Evolutionary conservation across 2,113 vertebrate genomes (phyloP), one percentile per base, ranked within the genome.

Genomic region (Pogonocichla stellata): DNA sequence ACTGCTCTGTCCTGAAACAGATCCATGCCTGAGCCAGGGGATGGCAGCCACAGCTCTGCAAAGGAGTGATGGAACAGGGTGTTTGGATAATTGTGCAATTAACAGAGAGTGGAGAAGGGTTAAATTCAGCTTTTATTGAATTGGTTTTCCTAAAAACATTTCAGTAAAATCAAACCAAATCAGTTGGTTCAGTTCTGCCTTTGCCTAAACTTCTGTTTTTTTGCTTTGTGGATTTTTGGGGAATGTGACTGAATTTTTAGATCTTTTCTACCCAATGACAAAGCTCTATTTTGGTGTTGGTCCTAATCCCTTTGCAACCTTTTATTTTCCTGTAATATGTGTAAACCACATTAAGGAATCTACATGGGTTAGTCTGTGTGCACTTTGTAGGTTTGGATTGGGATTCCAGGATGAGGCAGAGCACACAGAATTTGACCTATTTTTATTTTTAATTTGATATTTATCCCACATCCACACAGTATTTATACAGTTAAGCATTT

Each of bases 221-320:
- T 11, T 9, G 5, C 8, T 88, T 25, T 56, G 22, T 71, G 89
- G 22, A 8, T 70, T 56, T 67, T 6, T 47, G 19, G 56, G 62
- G 15, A 31, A 9, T 47, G 29, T 4, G 1, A 28, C 18, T 42
- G 17, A 42, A 23, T 48, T 25, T 48, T 48, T 7, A 28, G 19
- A 11, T 60, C 18, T 60, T 56, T 36, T 16, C n/a, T 47, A 1
- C 22, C 34, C 12, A 42, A 1, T 10, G n/a, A 12, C 10, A 11
- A 26, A 93, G 7, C 58, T 86, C n/a, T 65, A 25, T 1, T 61
- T 78, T 65, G 33, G 20, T 77, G 14, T 69, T 85, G 13, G 3
- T 50, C 48, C 94, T 90, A 81, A 96, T 90, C 80, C 58, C 71
- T 93, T 96, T 93, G 80, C 88, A 92, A 47, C 82, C 50, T 40